Conservation (phyloP, 2,797 vertebrate species). For the Heteromormyrus szaboi region DNA sequence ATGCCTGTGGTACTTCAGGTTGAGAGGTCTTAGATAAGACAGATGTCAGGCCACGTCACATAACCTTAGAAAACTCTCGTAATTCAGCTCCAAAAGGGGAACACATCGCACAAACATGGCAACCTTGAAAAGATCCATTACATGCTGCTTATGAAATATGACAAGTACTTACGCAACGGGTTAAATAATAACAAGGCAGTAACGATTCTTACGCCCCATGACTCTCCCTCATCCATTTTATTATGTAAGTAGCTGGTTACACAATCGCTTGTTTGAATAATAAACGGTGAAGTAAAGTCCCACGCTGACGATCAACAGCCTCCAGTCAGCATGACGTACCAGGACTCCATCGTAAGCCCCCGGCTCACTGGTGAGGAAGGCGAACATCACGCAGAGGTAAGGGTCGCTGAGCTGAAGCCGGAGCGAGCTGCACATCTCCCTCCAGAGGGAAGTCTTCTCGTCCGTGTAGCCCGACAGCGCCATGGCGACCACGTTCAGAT, state of each 20-base stretch:
- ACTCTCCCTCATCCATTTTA: not conserved
- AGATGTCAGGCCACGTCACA: too few relatives aligned
- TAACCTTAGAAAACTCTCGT: not conserved
- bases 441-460: conserved; percentile 93
- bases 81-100: too few relatives aligned
- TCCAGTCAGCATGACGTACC: conserved; percentile 53
- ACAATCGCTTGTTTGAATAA: not conserved
- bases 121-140: not conserved
- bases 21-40: not conserved
- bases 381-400: conserved; percentile 94
- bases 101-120: not conserved
- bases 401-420: conserved; percentile 87
- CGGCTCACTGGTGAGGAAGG: conserved; percentile 91
- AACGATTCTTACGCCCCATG: not conserved
- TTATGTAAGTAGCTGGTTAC: not conserved
- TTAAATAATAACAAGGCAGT: not conserved
- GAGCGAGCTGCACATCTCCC: conserved; percentile 96
- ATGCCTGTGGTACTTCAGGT: not conserved
- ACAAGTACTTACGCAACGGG: not conserved
- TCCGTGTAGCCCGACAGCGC: conserved; percentile 94
- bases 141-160: not conserved
- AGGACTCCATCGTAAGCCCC: conserved; percentile 89
- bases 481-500: conserved; percentile 97
- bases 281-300: not conserved
- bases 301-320: not conserved